Base-by-base conservation (phyloP, 2,113 vertebrate species). In the Theristicus caerulescens region DNA sequence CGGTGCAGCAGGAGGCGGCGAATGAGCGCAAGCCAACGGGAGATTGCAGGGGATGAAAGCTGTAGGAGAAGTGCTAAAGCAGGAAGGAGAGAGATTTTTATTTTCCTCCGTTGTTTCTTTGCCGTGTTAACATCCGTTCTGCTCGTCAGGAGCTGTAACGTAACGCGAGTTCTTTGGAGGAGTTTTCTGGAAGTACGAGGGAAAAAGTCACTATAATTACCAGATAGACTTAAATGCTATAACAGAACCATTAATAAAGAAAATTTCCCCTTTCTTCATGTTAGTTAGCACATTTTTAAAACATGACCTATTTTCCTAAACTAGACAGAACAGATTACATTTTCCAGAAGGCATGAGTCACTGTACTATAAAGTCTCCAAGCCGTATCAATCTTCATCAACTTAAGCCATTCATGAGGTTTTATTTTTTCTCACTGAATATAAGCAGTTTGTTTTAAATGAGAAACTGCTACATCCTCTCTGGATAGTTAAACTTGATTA, bases 321-420 rank as follows among this genome's bases (percentile, higher is more conserved):
- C 82, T 93, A 97, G 94, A 90, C 91, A 91, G 96, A 95, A 95
- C 86, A 94, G 92, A 94, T 97, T 96, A 96, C 83, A 80, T 96
- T 97, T 97, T 96, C 96, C 94, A 97, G 95, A 96, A 95, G 97
- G 93, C 93, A 91, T 96, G 95, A 97, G 93, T 97, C 95, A 95
- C 81, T 96, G 81, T 84, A 82, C 86, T 94, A 94, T 82, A 85
- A 96, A 95, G 91, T 89, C 89, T 95, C 96, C 96, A 97, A 96
- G 96, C 94, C 17, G 16, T 97, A 97, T 96, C 95, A 97, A 96
- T 97, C 95, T 94, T 97, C 93, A 96, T 97, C 97, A 97, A 4
- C 78, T 86, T 87, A 85, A 97, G 58, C 94, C 96, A 94, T 97
- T 97, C 94, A 94, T 88, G 78, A 95, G 77, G 25, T 76, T 96